Base-by-base conservation (phyloP, 2,888 invertebrate genomes). In the Aleiodes alternator region DNA sequence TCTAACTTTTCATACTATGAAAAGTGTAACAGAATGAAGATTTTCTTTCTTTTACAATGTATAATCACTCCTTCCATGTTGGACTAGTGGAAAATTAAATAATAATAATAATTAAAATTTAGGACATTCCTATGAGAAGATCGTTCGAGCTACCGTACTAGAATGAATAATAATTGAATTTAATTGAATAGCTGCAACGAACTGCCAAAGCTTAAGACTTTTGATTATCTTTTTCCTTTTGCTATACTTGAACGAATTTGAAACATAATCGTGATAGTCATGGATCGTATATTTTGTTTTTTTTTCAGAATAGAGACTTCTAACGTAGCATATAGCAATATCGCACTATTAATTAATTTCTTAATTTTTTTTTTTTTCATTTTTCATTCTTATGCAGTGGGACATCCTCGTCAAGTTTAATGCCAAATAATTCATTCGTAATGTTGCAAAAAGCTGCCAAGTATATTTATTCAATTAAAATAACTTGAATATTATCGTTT, bases 1-100 rank as follows among this genome's bases (percentile, higher is more conserved):
- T n/a, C n/a, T n/a, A n/a, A n/a, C n/a, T n/a, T n/a, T n/a, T n/a
- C n/a, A n/a, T n/a, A n/a, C n/a, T 78, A 75, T 64, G 72, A 70
- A 76, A 80, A 78, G 69, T 80, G 82, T 80, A 82, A 80, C 72
- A 77, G 82, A 84, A 84, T 78, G 73, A 82, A 77, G 6, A 3
- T 48, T 29, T 72, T n/a, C 16, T 59, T 51, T 72, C 56, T 48
- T 71, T 31, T 59, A 16, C 38, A 53, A 23, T 57, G 43, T 53
- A 34, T 53, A 34, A 34, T 3, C 34, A 31, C 50, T 55, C 16
- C 68, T 56, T 73, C 55, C 51, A 79, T 72, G 77, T 73, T 68
- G 56, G 59, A 43, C 64, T 16, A 64, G 9, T 34, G 43, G 7
- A 43, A 9, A 59, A 31, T 64, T 43, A 29, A 72, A 38, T 29